phyloP scores from a whole-genome alignment of 2,888 invertebrate genomes.

The Campoletis raptor region DNA sequence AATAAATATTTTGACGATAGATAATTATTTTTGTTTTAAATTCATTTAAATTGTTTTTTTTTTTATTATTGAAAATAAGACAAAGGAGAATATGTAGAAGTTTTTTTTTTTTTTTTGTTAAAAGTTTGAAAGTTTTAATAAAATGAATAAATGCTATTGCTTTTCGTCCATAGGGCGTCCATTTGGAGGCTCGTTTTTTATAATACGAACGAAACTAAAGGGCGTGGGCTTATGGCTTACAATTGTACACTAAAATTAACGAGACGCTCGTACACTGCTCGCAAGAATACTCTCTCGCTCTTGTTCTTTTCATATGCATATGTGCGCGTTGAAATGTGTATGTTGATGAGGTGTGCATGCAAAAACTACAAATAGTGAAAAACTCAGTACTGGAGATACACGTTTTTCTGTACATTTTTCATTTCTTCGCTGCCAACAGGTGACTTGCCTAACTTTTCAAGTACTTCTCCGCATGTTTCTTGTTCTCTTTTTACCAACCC shows the following conservation, averaged over 20 bases:
- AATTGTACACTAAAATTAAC: slow-evolving; percentile 56
- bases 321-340: background rate
- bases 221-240: slow-evolving; percentile 33
- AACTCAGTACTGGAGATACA: background rate
- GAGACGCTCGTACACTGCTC: slow-evolving; percentile 45
- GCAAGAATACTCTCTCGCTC: slow-evolving; percentile 2
- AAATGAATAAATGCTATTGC: slow-evolving; percentile 17
- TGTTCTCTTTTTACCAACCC: slow-evolving; percentile 26
- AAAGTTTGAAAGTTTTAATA: background rate
- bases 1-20: background rate
- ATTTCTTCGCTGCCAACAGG: slow-evolving; percentile 66
- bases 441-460: slow-evolving; percentile 59
- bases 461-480: slow-evolving; percentile 42
- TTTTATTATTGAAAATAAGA: background rate
- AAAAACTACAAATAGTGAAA: slow-evolving; percentile 41
- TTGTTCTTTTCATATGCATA: slow-evolving; percentile 7
- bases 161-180: background rate
- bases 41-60: too few relatives aligned
- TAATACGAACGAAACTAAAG: slow-evolving; percentile 8
- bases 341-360: too few relatives aligned
- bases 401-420: slow-evolving; percentile 38
- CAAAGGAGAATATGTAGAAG: background rate
- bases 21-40: background rate
- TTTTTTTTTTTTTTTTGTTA: background rate
- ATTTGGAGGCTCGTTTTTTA: slow-evolving; percentile 16